Percentiles rank a stretch among this genome's conserved stretches.
Conservation (phyloP, 2,113 vertebrate genomes). For the Apodemus speciosus region DNA sequence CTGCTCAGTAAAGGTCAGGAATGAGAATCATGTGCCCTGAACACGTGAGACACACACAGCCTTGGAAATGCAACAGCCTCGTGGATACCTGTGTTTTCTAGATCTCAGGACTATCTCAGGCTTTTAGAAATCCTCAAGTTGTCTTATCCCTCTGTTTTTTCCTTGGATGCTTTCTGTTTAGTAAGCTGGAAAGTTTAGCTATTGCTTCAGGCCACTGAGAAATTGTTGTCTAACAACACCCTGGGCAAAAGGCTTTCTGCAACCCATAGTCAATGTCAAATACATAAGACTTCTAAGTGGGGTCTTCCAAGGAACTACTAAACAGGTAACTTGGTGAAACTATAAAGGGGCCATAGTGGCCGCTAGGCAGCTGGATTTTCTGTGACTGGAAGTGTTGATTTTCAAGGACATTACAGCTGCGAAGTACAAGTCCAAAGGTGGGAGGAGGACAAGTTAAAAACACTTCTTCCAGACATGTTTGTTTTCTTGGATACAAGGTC, state of each 20-base stretch:
- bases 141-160: conserved; percentile 31
- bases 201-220: conserved; percentile 7
- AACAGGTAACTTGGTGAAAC: conserved; percentile 23
- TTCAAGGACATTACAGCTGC: background rate
- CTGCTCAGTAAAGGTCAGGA: background rate
- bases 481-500: conserved; percentile 28
- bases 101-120: background rate
- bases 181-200: conserved; percentile 30
- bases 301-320: background rate
- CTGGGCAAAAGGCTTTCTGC: background rate
- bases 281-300: conserved; percentile 30
- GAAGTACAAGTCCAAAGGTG: background rate
- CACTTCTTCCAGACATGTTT: background rate
- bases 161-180: background rate
- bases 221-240: background rate
- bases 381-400: background rate
- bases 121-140: background rate
- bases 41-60: background rate
- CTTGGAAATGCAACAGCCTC: background rate
- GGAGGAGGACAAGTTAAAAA: background rate
- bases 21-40: conserved; percentile 2
- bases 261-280: background rate
- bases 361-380: background rate
- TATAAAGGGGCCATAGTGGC: background rate
- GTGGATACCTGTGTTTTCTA: background rate